These are phyloP conservation scores for Scomber colias DNA, from an alignment of 2,113 vertebrate species.

Conservation along the genomic window DNA sequence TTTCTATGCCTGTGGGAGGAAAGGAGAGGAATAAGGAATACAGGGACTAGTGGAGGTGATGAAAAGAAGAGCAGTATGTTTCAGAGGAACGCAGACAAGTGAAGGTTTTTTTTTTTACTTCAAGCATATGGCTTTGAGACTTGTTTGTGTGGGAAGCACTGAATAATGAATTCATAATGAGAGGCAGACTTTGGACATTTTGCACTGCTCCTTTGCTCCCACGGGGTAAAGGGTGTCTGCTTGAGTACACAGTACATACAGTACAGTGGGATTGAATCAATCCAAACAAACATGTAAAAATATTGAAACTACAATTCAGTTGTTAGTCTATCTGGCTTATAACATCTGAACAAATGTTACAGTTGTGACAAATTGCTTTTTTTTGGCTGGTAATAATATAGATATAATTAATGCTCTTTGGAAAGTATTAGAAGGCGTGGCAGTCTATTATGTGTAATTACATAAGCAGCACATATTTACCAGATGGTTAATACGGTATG, in stretches of 20 bases:
- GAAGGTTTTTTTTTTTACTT: constrained; percentile 46
- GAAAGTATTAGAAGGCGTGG: not conserved
- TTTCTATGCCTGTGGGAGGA: constrained; percentile 16
- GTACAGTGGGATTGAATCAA: not conserved
- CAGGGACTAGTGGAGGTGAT: constrained; percentile 33
- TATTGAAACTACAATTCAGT: not conserved
- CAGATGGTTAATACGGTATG: constrained; percentile 9
- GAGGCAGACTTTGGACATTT: constrained; percentile 45
- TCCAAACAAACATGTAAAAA: not conserved
- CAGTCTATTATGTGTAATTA: constrained; percentile 14
- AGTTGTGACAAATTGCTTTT: constrained; percentile 1
- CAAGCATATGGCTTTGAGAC: constrained; percentile 51
- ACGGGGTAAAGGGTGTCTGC: constrained; percentile 29
- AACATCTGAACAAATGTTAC: constrained; percentile 8
- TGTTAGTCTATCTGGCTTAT: not conserved
- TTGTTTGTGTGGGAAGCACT: constrained; percentile 64
- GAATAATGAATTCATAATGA: constrained; percentile 70
- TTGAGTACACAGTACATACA: constrained; percentile 12
- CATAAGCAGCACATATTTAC: constrained; percentile 11
- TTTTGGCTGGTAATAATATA: not conserved
- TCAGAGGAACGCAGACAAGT: constrained; percentile 27
- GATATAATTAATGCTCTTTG: not conserved
- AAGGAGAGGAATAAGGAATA: not conserved
- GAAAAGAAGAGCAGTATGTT: constrained; percentile 30
- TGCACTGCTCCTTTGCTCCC: constrained; percentile 27